Conservation (phyloP, 2,113 vertebrate genomes). For the Ceyx melanurus region DNA sequence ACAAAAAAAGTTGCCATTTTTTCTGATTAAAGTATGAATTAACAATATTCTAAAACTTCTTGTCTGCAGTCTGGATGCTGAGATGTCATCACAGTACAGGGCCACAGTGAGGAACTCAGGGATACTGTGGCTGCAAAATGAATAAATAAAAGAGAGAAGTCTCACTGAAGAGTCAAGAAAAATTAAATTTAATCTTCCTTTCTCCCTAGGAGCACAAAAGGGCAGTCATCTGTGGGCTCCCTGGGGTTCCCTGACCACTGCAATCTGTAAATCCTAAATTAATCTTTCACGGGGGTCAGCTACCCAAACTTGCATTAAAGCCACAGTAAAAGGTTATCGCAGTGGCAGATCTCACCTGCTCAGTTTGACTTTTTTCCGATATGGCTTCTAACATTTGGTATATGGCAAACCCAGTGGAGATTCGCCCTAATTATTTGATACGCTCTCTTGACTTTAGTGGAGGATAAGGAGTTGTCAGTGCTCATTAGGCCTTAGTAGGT, state of each 20-base stretch:
- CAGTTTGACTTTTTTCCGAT: not conserved
- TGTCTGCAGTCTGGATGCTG: not conserved
- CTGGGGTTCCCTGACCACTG: not conserved
- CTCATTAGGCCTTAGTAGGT: not conserved
- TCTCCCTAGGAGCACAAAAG: not conserved
- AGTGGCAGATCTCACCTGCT: constrained; percentile 12
- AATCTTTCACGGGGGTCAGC: not conserved
- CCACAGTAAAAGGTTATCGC: not conserved
- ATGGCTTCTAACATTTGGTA: not conserved
- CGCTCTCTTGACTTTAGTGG: not conserved
- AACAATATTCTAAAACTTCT: not conserved
- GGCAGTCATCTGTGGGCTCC: not conserved
- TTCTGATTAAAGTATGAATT: not conserved
- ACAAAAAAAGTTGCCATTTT: not conserved
- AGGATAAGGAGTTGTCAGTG: not conserved
- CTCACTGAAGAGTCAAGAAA: not conserved
- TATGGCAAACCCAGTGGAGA: constrained; percentile 4
- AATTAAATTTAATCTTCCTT: not conserved
- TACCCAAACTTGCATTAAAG: not conserved
- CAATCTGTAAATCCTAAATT: constrained; percentile 7
- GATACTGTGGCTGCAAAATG: not conserved
- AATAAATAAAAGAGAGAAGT: not conserved
- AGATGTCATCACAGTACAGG: not conserved
- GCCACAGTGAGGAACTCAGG: not conserved
- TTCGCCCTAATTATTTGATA: not conserved